Conservation (phyloP, 1,140 invertebrate genomes). For the Cryptotermes secundus region DNA sequence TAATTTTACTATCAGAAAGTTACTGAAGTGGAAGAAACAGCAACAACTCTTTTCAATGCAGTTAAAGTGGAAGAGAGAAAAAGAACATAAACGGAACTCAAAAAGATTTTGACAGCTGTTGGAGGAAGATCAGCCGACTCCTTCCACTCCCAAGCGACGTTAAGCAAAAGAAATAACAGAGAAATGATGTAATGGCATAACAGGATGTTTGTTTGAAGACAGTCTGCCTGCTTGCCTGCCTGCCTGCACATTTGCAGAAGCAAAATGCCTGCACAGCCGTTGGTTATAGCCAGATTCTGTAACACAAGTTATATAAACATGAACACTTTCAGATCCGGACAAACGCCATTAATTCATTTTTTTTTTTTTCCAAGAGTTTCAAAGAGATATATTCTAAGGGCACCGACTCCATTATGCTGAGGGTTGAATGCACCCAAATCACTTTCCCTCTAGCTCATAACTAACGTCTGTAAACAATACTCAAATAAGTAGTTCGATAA, state of each 20-base stretch:
- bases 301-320: neutral
- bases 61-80: neutral
- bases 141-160: conserved; percentile 9
- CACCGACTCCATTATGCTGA: no score
- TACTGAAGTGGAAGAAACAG: neutral
- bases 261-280: neutral
- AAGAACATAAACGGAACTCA: neutral
- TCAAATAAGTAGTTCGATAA: no score
- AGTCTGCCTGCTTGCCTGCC: neutral
- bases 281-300: neutral
- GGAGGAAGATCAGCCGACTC: neutral
- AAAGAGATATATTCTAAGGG: no score
- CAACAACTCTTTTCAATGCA: neutral
- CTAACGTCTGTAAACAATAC: no score
- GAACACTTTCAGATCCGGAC: no score
- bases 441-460: no score
- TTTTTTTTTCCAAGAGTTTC: no score
- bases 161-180: conserved; percentile 14
- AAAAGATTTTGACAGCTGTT: conserved; percentile 11
- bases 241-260: neutral
- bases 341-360: no score
- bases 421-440: no score
- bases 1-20: neutral
- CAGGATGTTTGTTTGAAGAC: neutral
- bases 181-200: conserved; percentile 8